Percentiles rank a stretch among this genome's conserved stretches.
Evolutionary conservation across 2,113 vertebrate genomes (phyloP).

Genomic region (Taurulus bubalis): DNA sequence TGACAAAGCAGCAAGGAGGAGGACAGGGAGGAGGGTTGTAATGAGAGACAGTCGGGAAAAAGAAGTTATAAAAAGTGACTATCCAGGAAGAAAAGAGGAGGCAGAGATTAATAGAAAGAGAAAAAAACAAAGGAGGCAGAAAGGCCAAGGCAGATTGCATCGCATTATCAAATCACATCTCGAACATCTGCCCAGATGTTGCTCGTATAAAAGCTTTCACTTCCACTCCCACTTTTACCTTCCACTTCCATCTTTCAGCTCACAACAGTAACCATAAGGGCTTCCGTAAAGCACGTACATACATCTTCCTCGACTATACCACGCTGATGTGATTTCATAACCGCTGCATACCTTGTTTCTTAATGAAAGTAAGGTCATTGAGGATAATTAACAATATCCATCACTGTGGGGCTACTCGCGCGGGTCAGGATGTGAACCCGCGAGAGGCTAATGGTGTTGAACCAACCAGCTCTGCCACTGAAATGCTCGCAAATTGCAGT

Average conservation of each 20-base stretch:
- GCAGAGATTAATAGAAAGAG: constrained; percentile 51
- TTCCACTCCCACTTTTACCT: constrained; percentile 40
- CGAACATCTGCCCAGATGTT: constrained; percentile 46
- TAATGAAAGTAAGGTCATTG: constrained; percentile 54
- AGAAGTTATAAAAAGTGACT: constrained; percentile 45
- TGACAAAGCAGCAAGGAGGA: constrained; percentile 44
- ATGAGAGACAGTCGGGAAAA: constrained; percentile 35
- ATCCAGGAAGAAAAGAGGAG: constrained; percentile 60
- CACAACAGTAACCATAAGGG: constrained; percentile 6
- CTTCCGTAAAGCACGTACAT: constrained; percentile 30
- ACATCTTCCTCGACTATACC: constrained; percentile 31
- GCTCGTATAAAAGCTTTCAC: constrained; percentile 28
- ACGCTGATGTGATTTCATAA: constrained; percentile 52
- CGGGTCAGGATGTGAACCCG: constrained; percentile 38
- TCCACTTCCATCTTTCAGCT: constrained; percentile 3
- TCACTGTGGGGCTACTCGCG: constrained; percentile 42
- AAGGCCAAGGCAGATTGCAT: constrained; percentile 37
- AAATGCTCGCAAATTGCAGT: background rate
- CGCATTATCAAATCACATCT: constrained; percentile 47
- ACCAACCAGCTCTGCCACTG: background rate
- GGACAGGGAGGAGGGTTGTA: constrained; percentile 17
- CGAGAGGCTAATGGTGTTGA: constrained; percentile 26
- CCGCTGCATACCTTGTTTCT: constrained; percentile 46
- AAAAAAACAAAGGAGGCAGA: background rate
- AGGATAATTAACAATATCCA: constrained; percentile 53